Evolutionary conservation across 2,113 vertebrate genomes (phyloP).

Genomic region (Anolis carolinensis): DNA sequence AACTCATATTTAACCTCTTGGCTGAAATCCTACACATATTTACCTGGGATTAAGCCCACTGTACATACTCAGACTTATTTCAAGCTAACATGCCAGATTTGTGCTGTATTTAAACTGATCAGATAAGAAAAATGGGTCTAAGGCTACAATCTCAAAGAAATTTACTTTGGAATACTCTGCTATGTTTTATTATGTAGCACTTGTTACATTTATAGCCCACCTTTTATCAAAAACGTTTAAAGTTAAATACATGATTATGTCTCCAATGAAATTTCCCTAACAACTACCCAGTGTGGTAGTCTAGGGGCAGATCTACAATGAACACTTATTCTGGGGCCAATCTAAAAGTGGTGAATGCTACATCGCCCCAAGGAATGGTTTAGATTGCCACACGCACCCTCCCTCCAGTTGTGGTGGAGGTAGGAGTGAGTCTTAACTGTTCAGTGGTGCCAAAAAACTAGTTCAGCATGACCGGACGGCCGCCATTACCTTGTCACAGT

Average conservation of each 20-base stretch:
- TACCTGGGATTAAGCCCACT: background rate
- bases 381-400: too few relatives aligned
- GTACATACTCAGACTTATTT: background rate
- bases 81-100: background rate
- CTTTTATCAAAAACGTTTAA: background rate
- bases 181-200: background rate
- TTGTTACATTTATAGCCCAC: background rate
- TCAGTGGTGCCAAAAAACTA: too few relatives aligned
- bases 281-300: too few relatives aligned
- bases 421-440: too few relatives aligned
- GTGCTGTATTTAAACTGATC: background rate
- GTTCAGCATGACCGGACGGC: too few relatives aligned
- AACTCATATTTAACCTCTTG: background rate
- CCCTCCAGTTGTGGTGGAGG: too few relatives aligned
- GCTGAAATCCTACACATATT: background rate
- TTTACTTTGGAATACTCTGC: background rate
- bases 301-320: too few relatives aligned
- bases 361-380: too few relatives aligned
- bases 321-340: too few relatives aligned
- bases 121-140: constrained; percentile 1
- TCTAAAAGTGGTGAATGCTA: too few relatives aligned
- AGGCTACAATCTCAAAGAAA: background rate
- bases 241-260: background rate
- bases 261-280: too few relatives aligned
- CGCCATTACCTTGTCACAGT: too few relatives aligned